Base-by-base conservation (phyloP, 2,888 invertebrate genomes). In the Sicus ferrugineus region DNA sequence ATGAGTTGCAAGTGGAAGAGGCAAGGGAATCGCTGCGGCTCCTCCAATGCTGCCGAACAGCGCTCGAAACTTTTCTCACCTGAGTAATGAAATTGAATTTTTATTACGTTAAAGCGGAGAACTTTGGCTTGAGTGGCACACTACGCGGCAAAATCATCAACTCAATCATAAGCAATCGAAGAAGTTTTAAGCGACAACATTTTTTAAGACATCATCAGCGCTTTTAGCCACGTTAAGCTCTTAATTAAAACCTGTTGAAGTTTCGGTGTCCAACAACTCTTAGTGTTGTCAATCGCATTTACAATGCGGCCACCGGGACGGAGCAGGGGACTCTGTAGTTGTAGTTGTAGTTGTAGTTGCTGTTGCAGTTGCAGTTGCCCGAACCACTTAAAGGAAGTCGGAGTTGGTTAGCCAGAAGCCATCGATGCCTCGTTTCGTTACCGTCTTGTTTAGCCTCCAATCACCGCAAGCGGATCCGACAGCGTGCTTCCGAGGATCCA, bases 211-310 rank as follows among this genome's bases (percentile, higher is more conserved):
- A 38, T 42, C 42, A 42, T 42, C 42, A 11, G 4, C 4, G 4
- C 42, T 14, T n/a, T 42, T 9, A 7, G 11, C 23, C 42, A 61
- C 3, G 16, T 42, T 38, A 42, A 61, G 26, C 38, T 42, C 61
- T 61, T 42, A 61, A 61, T 61, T 61, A 61, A n/a, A n/a, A 26
- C 42, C 28, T 16, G 21, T 23, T 42, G 38, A 23, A 56, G 30
- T 56, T 19, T 56, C 19, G n/a, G n/a, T n/a, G 28, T 1, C 16
- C 30, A 56, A 30, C n/a, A 26, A 30, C 26, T 28, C 19, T n/a
- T 30, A 56, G 56, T 56, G 28, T 56, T 56, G 30, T 30, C 30
- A 56, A 56, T 30, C 56, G 56, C 56, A 56, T 56, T 56, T 56
- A 56, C 30, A 26, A 11, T 9, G 19, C 9, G 46, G 19, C n/a